phyloP scores from a whole-genome alignment of 2,113 vertebrate genomes.

The Datnioides undecimradiatus region DNA sequence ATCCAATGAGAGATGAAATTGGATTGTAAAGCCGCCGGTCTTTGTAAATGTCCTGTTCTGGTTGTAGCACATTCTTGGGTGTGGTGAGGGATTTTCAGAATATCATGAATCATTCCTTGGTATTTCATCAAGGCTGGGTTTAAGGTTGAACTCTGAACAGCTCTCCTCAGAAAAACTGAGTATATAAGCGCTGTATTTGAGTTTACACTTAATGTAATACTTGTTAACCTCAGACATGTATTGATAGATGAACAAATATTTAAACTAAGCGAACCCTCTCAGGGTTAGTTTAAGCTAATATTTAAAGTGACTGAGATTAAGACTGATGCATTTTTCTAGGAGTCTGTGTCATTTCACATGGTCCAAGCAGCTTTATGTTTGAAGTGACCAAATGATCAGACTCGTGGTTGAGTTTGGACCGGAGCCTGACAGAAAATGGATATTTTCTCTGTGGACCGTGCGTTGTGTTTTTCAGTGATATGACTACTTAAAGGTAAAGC shows the following conservation, averaged over 20 bases:
- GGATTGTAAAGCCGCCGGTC: background rate
- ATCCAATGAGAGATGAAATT: background rate
- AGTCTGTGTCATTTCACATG: background rate
- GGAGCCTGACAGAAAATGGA: too few relatives aligned
- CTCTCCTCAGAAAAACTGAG: background rate
- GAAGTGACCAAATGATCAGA: background rate
- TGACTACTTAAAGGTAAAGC: too few relatives aligned
- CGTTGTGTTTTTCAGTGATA: too few relatives aligned
- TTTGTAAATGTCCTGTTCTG: background rate
- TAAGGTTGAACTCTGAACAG: background rate
- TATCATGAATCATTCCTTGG: background rate
- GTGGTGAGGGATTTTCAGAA: background rate
- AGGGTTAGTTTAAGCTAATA: background rate
- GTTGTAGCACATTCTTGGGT: constrained; percentile 28
- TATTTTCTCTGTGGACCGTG: too few relatives aligned
- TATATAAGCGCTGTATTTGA: background rate
- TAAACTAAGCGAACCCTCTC: background rate
- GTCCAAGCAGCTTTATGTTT: background rate
- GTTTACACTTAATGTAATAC: background rate
- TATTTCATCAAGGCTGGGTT: background rate
- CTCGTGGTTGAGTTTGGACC: background rate
- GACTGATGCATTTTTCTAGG: background rate
- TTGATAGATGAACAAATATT: background rate
- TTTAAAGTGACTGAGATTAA: background rate
- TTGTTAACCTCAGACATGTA: background rate